Percentiles rank a stretch among this genome's conserved stretches.
These are phyloP conservation scores for Orthosia gracilis DNA, from an alignment of 2,888 invertebrate genomes.

Conservation along the genomic window DNA sequence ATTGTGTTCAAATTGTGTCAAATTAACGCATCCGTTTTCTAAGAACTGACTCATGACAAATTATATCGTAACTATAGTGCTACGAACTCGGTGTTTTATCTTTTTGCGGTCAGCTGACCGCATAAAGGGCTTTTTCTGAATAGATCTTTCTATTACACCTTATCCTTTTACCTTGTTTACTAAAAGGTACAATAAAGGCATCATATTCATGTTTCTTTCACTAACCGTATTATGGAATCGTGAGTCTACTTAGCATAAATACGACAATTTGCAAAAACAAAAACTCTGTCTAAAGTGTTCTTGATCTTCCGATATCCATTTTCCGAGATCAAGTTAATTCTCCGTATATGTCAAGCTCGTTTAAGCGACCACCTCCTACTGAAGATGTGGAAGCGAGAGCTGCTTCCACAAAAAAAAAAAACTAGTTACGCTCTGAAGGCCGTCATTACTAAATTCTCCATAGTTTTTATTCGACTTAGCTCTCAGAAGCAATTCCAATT, in stretches of 20 bases:
- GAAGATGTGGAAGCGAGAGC: slow-evolving; percentile 77
- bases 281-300: slow-evolving; percentile 41
- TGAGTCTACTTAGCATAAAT: slow-evolving; percentile 19
- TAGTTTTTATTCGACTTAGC: slow-evolving; percentile 79
- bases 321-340: slow-evolving; percentile 57
- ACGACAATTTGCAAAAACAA: slow-evolving; percentile 39
- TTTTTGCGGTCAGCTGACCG: slow-evolving; percentile 53
- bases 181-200: not conserved
- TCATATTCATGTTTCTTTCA: slow-evolving; percentile 16
- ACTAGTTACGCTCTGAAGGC: slow-evolving; percentile 84
- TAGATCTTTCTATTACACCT: slow-evolving; percentile 33
- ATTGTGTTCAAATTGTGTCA: slow-evolving; percentile 70
- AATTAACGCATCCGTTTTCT: slow-evolving; percentile 71
- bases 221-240: slow-evolving; percentile 14
- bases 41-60: slow-evolving; percentile 65
- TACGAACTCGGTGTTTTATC: slow-evolving; percentile 39
- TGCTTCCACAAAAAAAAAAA: slow-evolving; percentile 76
- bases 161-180: slow-evolving; percentile 17
- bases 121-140: slow-evolving; percentile 51
- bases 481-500: slow-evolving; percentile 78
- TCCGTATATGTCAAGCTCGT: slow-evolving; percentile 73
- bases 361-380: slow-evolving; percentile 76
- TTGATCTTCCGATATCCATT: slow-evolving; percentile 56
- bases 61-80: slow-evolving; percentile 27
- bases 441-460: slow-evolving; percentile 85